These are phyloP conservation scores for Nephrotoma guestfalica DNA, from an alignment of 2,888 invertebrate species.

Conservation along the genomic window DNA sequence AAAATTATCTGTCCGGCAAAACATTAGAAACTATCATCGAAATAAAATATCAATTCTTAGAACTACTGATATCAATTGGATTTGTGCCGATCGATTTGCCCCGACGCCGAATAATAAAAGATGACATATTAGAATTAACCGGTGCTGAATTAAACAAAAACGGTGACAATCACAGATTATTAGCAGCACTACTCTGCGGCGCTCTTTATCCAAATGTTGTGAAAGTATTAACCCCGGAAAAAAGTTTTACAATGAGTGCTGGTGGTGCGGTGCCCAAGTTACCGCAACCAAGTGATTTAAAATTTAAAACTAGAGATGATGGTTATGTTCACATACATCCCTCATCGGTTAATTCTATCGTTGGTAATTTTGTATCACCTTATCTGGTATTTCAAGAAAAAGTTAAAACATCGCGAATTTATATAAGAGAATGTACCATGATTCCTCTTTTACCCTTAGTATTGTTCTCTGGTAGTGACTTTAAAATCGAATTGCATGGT, in stretches of 20 bases:
- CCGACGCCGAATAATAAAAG: conserved; percentile 37
- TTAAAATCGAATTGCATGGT: conserved; percentile 56
- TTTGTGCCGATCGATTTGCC: conserved; percentile 57
- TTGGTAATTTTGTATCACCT: conserved; percentile 53
- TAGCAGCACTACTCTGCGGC: conserved; percentile 75
- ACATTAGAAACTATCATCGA: conserved; percentile 74
- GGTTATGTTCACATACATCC: conserved; percentile 62
- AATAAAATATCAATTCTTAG: conserved; percentile 69
- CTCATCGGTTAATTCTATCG: conserved; percentile 55
- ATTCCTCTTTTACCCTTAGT: conserved; percentile 59
- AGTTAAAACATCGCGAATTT: conserved; percentile 63
- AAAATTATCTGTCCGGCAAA: conserved; percentile 69
- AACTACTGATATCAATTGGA: conserved; percentile 59
- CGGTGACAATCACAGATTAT: conserved; percentile 55
- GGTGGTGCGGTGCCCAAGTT: conserved; percentile 61
- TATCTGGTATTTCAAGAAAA: conserved; percentile 74
- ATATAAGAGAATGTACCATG: conserved; percentile 68
- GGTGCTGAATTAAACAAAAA: conserved; percentile 49
- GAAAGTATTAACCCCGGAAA: conserved; percentile 62
- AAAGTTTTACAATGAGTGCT: conserved; percentile 55
- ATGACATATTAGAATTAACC: conserved; percentile 49
- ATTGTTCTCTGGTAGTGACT: conserved; percentile 54
- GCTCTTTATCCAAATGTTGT: conserved; percentile 89
- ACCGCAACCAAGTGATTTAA: conserved; percentile 53
- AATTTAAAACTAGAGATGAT: conserved; percentile 59